Evolutionary conservation across 2,113 vertebrate genomes (phyloP).

Genomic region (Numenius arquata): DNA sequence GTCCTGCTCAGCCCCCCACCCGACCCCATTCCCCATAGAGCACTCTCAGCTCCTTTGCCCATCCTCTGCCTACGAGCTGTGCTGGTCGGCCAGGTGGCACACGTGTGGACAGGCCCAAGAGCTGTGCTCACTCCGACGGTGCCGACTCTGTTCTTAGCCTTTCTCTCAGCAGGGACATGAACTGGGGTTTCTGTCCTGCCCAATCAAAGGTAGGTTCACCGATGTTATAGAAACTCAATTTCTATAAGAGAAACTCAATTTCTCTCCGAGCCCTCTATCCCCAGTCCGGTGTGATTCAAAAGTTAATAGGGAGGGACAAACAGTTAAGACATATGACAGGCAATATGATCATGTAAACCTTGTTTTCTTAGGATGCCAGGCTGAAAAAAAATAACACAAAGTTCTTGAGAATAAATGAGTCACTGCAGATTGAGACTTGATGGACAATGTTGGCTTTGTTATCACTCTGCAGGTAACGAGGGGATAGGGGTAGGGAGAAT

Average conservation of each 20-base stretch:
- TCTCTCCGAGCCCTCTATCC: neutral
- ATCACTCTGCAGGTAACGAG: neutral
- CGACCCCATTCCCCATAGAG: neutral
- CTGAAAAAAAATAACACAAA: conserved; percentile 45
- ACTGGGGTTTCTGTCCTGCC: neutral
- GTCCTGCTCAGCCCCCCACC: neutral
- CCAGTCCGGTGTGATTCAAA: neutral
- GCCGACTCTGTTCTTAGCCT: neutral
- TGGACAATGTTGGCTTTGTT: conserved; percentile 50
- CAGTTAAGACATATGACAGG: conserved; percentile 53
- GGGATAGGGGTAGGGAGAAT: conserved; percentile 33
- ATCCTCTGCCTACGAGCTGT: neutral
- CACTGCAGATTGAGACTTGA: conserved; percentile 38
- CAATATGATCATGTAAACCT: conserved; percentile 46
- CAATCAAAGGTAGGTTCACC: neutral
- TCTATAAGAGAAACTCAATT: conserved; percentile 20
- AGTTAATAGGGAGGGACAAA: conserved; percentile 63
- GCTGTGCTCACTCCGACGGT: neutral
- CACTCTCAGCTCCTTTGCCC: neutral
- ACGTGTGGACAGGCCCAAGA: neutral
- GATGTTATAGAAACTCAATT: neutral
- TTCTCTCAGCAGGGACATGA: neutral
- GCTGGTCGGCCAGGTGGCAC: rapidly evolving
- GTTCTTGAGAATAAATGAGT: conserved; percentile 49
- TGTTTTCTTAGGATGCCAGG: conserved; percentile 45